Evolutionary conservation across 2,888 invertebrate genomes (phyloP), one percentile per base, ranked within the genome.

Genomic region (Ecliptopera silaceata): DNA sequence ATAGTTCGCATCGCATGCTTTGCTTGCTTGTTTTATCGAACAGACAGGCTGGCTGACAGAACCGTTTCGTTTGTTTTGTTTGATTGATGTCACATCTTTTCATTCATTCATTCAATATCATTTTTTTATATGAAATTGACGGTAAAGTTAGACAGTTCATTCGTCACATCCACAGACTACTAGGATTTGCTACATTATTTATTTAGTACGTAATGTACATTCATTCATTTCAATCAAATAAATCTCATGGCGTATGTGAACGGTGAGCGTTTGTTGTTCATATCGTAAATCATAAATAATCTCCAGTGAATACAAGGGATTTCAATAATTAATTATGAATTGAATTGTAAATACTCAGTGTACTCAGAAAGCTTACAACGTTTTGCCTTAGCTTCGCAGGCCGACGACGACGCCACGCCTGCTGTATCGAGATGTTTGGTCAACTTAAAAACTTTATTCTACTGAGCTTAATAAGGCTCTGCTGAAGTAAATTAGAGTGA

Each of bases 381-480:
- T 43, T 34, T 36, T 34, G 2, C 10, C 31, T 29, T 20, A 20
- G 41, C 17, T 26, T 11, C 18, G 11, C 39, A 29, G 18, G 34
- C 29, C 29, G 15, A 32, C 45, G 44, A 31, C 3, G 36, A 22
- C 42, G 22, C 56, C 56, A 42, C 50, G 45, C 56, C 56, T 56
- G 56, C 32, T n/a, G 32, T 41, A 42, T 22, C 34, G 12, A 42
- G 42, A 51, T 56, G 46, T 47, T 50, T 56, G 41, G 12, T 29
- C 44, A 42, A 36, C 18, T 44, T 18, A 22, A 39, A 41, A 58
- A 52, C 12, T 41, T 34, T 18, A 1, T 31, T 32, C 1, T 36
- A 41, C 36, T 41, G 31, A 41, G 41, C 3, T 38, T 29, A 20
- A 0, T 13, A 20, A 0, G 41, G 32, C 20, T 46, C 26, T 20